These are phyloP conservation scores for Apamea sordens DNA, from an alignment of 2,888 invertebrate species.

Conservation along the genomic window DNA sequence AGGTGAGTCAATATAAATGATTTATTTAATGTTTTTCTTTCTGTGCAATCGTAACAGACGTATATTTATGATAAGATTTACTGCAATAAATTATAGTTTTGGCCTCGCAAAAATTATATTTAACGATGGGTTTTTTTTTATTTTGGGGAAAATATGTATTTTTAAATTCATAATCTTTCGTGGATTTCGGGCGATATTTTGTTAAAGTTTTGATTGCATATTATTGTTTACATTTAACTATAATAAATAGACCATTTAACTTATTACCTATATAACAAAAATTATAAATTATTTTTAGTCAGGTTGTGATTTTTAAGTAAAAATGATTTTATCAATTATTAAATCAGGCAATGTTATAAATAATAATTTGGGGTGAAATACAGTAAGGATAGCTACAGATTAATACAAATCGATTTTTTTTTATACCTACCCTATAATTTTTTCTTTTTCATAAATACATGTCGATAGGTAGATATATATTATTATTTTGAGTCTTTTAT, in stretches of 20 bases:
- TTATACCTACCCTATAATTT: too few species aligned
- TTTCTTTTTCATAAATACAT: too few species aligned
- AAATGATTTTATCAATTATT: background rate
- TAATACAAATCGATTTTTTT: too few species aligned
- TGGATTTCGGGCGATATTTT: background rate
- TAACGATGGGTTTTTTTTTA: conserved; percentile 32
- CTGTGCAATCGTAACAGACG: conserved; percentile 37
- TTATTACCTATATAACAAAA: background rate
- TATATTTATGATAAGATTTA: conserved; percentile 60
- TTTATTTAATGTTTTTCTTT: conserved; percentile 51
- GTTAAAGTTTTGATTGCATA: background rate
- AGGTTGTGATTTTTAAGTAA: background rate
- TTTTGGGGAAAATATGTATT: conserved; percentile 23
- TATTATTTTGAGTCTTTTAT: too few species aligned
- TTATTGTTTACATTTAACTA: too few species aligned
- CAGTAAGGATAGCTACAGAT: background rate
- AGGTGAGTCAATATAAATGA: conserved; percentile 75
- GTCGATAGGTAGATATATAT: too few species aligned
- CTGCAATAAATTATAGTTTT: conserved; percentile 51
- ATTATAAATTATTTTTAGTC: background rate
- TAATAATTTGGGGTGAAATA: background rate
- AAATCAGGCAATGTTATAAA: background rate
- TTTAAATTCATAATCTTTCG: background rate
- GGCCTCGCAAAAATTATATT: conserved; percentile 53
- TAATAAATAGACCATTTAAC: too few species aligned